Evolutionary conservation across 2,113 vertebrate genomes (phyloP).

Genomic region (Nothocercus nigrocapillus): DNA sequence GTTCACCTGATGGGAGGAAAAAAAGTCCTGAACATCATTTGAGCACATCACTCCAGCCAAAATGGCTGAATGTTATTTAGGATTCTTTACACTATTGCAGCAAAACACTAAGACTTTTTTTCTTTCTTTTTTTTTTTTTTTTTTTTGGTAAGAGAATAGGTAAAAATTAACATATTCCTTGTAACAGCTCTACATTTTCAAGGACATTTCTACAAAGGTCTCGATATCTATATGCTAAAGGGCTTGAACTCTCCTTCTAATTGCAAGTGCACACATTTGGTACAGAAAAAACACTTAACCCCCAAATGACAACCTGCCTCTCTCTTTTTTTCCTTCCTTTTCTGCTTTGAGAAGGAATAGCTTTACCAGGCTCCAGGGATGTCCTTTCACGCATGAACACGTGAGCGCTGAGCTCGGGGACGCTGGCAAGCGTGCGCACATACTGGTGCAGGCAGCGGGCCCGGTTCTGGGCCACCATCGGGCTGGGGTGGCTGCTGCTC

Average conservation of each 20-base stretch:
- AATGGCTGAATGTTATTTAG: neutral
- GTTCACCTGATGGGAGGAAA: neutral
- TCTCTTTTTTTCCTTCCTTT: neutral
- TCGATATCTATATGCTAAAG: neutral
- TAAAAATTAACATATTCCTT: neutral
- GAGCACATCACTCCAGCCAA: neutral
- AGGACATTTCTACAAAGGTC: neutral
- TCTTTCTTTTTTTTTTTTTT: neutral
- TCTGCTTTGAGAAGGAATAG: neutral
- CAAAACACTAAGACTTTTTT: neutral
- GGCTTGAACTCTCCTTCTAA: neutral
- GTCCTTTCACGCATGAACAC: neutral
- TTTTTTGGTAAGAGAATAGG: neutral
- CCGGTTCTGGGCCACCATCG: too few species aligned
- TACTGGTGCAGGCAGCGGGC: neutral
- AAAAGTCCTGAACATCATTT: neutral
- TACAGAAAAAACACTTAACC: neutral
- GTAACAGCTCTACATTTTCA: neutral
- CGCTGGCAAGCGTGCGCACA: fast-evolving
- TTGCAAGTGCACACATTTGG: neutral
- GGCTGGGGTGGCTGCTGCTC: neutral
- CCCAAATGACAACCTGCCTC: neutral
- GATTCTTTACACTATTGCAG: neutral
- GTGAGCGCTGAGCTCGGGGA: neutral
- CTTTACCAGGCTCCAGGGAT: neutral